These are phyloP conservation scores for Papilio helenus DNA, from an alignment of 1,140 invertebrate species.

Conservation along the genomic window DNA sequence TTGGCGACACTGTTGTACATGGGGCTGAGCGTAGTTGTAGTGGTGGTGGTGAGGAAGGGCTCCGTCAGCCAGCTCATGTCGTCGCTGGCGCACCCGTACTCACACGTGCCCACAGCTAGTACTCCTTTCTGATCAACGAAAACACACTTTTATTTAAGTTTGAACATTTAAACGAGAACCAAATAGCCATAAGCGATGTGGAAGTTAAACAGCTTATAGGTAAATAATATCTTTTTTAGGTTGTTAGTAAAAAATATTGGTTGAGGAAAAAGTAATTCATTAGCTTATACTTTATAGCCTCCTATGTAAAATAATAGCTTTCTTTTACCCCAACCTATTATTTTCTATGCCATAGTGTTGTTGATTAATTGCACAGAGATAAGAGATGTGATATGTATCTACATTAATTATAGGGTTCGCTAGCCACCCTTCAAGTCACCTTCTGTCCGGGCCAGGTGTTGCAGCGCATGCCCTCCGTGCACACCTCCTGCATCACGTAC, in stretches of 20 bases:
- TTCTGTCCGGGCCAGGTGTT: constrained; percentile 85
- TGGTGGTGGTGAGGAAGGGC: constrained; percentile 64
- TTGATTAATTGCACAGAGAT: neutral
- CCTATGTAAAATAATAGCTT: no score
- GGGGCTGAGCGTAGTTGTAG: constrained; percentile 64
- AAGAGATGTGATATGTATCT: neutral
- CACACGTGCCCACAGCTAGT: constrained; percentile 67
- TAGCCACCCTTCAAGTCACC: constrained; percentile 52
- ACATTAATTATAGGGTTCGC: neutral
- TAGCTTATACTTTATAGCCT: no score
- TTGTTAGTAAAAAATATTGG: no score
- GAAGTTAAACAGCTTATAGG: no score
- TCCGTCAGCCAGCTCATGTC: constrained; percentile 71
- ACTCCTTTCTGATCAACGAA: constrained; percentile 60
- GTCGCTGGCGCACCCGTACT: constrained; percentile 71
- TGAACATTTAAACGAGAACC: neutral
- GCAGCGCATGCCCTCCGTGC: constrained; percentile 84
- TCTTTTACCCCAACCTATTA: no score
- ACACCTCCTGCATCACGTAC: constrained; percentile 87
- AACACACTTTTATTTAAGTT: neutral
- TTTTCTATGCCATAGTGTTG: neutral
- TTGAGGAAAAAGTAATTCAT: no score
- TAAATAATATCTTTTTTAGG: no score
- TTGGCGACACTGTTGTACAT: constrained; percentile 71
- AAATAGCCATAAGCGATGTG: no score